A percentile compares a stretch with the other conserved stretches of the same genome.
Conservation (phyloP, 2,113 vertebrate species). For the Puntigrus tetrazona region DNA sequence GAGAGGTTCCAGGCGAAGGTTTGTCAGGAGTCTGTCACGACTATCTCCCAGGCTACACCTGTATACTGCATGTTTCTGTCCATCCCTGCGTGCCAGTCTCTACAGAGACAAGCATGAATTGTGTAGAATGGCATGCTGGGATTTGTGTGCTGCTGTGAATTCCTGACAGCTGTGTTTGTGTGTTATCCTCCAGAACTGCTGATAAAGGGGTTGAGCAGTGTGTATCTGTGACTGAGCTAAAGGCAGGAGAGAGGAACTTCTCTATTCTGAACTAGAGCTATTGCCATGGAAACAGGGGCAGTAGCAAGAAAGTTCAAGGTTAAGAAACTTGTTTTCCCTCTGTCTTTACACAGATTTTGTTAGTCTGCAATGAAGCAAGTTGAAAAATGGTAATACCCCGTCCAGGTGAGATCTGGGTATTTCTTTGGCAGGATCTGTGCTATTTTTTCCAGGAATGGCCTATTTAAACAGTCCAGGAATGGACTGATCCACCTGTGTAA, state of each 20-base stretch:
- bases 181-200: constrained; percentile 31
- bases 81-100: constrained; percentile 4
- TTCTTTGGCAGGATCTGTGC: not conserved
- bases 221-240: constrained; percentile 41
- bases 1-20: not conserved
- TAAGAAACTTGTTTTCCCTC: constrained; percentile 46
- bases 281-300: constrained; percentile 56
- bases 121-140: constrained; percentile 27
- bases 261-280: constrained; percentile 37
- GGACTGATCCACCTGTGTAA: not conserved
- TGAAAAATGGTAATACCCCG: not conserved
- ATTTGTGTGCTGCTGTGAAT: constrained; percentile 25
- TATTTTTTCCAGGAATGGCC: constrained; percentile 11
- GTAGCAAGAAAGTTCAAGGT: constrained; percentile 42
- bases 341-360: constrained; percentile 25
- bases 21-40: constrained; percentile 27
- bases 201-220: constrained; percentile 28
- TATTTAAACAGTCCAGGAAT: constrained; percentile 8
- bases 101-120: constrained; percentile 4
- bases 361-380: not conserved
- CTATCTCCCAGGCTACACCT: constrained; percentile 54
- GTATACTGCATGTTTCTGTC: constrained; percentile 45
- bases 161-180: constrained; percentile 17
- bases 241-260: constrained; percentile 59
- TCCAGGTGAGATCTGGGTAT: not conserved